Percentiles rank a stretch among this genome's conserved stretches.
Conservation (phyloP, 2,113 vertebrate genomes). For the Archocentrus centrarchus region DNA sequence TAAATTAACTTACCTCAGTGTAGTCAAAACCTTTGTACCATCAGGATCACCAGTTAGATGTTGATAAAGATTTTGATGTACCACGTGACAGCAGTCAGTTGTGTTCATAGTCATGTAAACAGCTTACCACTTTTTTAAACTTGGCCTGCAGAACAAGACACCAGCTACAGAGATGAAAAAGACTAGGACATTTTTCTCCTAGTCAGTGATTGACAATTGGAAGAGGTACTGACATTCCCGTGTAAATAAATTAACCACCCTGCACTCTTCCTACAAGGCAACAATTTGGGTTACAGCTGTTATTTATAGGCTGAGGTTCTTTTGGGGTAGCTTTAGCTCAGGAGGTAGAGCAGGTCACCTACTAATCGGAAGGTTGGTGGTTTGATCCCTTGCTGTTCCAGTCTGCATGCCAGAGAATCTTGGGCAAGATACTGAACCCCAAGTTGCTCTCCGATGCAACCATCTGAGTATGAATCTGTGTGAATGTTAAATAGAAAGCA, state of each 20-base stretch:
- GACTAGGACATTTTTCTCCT: not conserved
- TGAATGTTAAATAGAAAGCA: too few species aligned
- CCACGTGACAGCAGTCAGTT: not conserved
- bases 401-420: too few species aligned
- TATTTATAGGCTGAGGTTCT: constrained; percentile 4
- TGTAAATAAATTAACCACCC: not conserved
- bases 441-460: too few species aligned
- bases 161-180: not conserved
- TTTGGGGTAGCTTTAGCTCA: too few species aligned
- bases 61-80: not conserved
- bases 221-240: not conserved
- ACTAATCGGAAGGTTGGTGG: too few species aligned
- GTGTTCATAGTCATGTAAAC: not conserved
- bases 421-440: too few species aligned
- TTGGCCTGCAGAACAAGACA: not conserved
- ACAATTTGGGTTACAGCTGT: not conserved
- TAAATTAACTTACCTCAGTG: not conserved
- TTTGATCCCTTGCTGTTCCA: too few species aligned
- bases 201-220: not conserved
- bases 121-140: not conserved
- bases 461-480: too few species aligned
- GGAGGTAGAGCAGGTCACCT: too few species aligned
- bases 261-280: not conserved
- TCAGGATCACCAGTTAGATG: not conserved
- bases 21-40: not conserved